Evolutionary conservation across 2,113 vertebrate genomes (phyloP).

Genomic region (Acanthochromis polyacanthus): DNA sequence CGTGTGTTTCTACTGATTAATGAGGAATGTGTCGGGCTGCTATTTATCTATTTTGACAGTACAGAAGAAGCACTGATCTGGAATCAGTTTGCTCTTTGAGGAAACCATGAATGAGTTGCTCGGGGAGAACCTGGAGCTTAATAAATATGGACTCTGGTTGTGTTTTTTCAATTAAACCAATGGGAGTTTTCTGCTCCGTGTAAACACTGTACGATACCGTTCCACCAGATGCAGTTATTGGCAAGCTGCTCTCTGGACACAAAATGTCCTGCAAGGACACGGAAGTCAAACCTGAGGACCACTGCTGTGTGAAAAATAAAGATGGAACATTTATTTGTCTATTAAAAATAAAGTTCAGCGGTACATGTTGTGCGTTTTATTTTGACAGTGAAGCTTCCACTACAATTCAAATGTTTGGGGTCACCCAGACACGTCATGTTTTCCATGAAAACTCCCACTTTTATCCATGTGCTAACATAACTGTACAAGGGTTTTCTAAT

Average conservation of each 20-base stretch:
- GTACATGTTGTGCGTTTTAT: constrained; percentile 43
- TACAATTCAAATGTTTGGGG: too few relatives aligned
- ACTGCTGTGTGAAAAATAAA: constrained; percentile 45
- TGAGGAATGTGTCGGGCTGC: constrained; percentile 22
- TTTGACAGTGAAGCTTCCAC: constrained; percentile 1
- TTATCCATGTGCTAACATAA: too few relatives aligned
- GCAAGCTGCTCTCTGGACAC: constrained; percentile 41
- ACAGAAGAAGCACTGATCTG: constrained; percentile 56
- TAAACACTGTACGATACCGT: constrained; percentile 48
- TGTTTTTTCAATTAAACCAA: constrained; percentile 67
- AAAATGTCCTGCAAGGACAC: constrained; percentile 40
- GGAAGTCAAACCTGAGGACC: constrained; percentile 26
- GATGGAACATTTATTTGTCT: constrained; percentile 65
- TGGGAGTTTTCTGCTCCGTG: constrained; percentile 32
- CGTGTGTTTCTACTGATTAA: constrained; percentile 58
- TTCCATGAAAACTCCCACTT: too few relatives aligned
- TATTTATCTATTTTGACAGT: constrained; percentile 47
- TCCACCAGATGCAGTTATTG: constrained; percentile 61
- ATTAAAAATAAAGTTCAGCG: constrained; percentile 66
- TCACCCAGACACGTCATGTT: too few relatives aligned
- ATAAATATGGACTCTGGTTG: constrained; percentile 48
- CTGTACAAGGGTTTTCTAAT: too few relatives aligned
- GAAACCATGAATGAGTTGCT: constrained; percentile 35
- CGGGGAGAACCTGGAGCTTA: constrained; percentile 1
- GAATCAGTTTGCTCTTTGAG: constrained; percentile 60